phyloP scores from a whole-genome alignment of 2,113 vertebrate species.

The Glaucomys volans region DNA sequence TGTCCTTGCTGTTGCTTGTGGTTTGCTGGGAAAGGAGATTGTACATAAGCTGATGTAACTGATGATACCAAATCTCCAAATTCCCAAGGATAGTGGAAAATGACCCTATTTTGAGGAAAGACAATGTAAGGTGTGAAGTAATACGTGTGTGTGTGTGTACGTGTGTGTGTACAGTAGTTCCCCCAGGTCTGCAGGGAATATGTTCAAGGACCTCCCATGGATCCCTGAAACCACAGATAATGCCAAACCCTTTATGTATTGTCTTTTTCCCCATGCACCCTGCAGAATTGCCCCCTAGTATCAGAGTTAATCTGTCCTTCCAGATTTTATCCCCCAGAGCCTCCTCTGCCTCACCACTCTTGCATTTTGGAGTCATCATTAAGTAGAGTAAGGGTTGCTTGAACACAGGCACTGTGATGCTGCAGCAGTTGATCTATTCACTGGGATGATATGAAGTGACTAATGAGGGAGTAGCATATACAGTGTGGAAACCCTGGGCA shows the following conservation, averaged over 20 bases:
- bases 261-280: too few relatives aligned
- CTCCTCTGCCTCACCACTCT: not conserved
- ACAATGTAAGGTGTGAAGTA: accelerated
- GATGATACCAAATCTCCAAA: too few relatives aligned
- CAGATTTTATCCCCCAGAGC: not conserved
- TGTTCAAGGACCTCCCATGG: not conserved
- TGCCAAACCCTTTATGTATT: not conserved
- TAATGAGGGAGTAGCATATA: not conserved
- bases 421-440: not conserved
- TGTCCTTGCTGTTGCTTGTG: too few relatives aligned
- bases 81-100: not conserved
- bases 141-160: too few relatives aligned
- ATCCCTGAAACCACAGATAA: not conserved
- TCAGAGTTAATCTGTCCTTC: not conserved
- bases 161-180: not conserved
- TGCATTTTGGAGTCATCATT: too few relatives aligned
- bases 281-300: not conserved
- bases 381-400: not conserved
- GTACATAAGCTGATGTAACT: too few relatives aligned
- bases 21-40: not conserved
- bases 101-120: not conserved
- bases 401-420: not conserved
- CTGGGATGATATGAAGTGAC: too few relatives aligned
- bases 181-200: not conserved
- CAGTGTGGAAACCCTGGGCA: not conserved